These are phyloP conservation scores for Melinaea marsaeus DNA, from an alignment of 2,888 invertebrate species.

Conservation along the genomic window DNA sequence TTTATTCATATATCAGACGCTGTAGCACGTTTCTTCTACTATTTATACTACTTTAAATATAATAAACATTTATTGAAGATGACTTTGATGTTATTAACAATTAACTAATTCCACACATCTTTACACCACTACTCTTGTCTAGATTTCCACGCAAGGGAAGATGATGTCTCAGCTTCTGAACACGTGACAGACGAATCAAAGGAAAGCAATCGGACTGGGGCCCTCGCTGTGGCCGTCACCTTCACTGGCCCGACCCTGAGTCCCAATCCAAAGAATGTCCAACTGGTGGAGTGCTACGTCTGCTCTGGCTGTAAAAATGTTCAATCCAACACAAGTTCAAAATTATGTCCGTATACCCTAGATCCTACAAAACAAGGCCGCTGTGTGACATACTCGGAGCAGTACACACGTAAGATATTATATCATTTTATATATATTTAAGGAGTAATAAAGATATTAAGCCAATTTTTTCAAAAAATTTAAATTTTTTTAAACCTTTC, in stretches of 20 bases:
- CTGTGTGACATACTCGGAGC: conserved; percentile 56
- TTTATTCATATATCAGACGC: too few species aligned
- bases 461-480: too few species aligned
- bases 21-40: too few species aligned
- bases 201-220: conserved; percentile 6
- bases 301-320: conserved; percentile 53
- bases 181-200: conserved; percentile 3
- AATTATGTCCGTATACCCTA: conserved; percentile 45
- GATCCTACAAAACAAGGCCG: conserved; percentile 42
- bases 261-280: conserved; percentile 14
- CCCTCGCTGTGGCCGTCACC: conserved; percentile 8
- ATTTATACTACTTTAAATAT: too few species aligned
- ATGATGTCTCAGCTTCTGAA: background rate
- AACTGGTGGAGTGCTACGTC: conserved; percentile 44
- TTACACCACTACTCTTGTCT: background rate
- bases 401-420: conserved; percentile 51
- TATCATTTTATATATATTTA: background rate
- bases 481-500: too few species aligned
- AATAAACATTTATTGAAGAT: too few species aligned
- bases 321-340: conserved; percentile 40
- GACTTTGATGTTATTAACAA: background rate
- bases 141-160: conserved; percentile 8
- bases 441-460: background rate
- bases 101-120: background rate
- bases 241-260: conserved; percentile 11